A percentile compares a stretch with the other conserved stretches of the same genome.
Conservation (phyloP, 1,140 invertebrate species). For the Hypothenemus hampei region DNA sequence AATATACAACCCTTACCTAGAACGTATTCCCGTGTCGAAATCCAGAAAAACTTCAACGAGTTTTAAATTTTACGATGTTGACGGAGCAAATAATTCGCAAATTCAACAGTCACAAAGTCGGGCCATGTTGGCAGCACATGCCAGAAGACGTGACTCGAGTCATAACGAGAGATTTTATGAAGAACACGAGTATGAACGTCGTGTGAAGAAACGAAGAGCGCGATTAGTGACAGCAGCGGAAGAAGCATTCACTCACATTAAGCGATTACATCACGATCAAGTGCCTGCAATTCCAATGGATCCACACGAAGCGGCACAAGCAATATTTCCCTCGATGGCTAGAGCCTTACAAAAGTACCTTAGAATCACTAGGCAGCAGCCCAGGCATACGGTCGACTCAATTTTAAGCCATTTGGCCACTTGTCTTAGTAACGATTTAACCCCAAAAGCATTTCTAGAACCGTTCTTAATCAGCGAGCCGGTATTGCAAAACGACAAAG, state of each 20-base stretch:
- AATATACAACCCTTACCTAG: constrained; percentile 94
- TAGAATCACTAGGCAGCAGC: constrained; percentile 90
- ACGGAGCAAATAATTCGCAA: constrained; percentile 70
- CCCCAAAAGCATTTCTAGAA: constrained; percentile 89
- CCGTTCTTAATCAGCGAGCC: constrained; percentile 76
- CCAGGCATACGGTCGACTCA: constrained; percentile 88
- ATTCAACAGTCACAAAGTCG: constrained; percentile 61
- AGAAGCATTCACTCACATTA: constrained; percentile 96
- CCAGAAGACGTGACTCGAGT: constrained; percentile 70
- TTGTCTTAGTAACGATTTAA: constrained; percentile 88
- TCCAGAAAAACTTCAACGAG: constrained; percentile 72
- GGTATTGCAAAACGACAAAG: constrained; percentile 75
- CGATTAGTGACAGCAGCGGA: constrained; percentile 88
- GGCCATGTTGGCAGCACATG: constrained; percentile 65
- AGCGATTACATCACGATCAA: constrained; percentile 65
- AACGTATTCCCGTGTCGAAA: constrained; percentile 81
- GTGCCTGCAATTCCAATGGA: constrained; percentile 72
- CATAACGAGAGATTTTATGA: constrained; percentile 98
- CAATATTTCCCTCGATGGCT: constrained; percentile 94
- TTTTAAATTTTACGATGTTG: constrained; percentile 97
- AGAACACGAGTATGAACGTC: constrained; percentile 92
- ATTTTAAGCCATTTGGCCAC: constrained; percentile 80
- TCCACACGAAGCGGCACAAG: constrained; percentile 91
- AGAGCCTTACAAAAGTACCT: constrained; percentile 94
- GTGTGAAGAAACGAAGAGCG: constrained; percentile 85